Conservation (phyloP, 1,140 invertebrate genomes). For the Drosophila equinoxialis region DNA sequence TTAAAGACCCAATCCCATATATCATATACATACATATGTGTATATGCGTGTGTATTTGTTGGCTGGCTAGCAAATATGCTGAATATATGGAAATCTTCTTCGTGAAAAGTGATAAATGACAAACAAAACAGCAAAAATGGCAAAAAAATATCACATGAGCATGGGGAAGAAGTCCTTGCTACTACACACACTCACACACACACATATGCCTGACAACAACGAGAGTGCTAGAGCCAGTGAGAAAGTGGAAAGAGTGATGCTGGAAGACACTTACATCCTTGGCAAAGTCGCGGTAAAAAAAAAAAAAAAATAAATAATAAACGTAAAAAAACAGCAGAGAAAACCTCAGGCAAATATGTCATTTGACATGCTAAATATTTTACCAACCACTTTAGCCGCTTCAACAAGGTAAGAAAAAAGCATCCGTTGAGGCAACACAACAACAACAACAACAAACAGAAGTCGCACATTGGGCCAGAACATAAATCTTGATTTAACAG, state of each 20-base stretch:
- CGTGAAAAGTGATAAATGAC: conserved; percentile 70
- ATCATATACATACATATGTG: conserved; percentile 44
- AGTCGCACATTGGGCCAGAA: conserved; percentile 18
- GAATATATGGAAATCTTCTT: conserved; percentile 73
- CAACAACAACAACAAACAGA: conserved; percentile 17
- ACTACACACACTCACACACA: conserved; percentile 12
- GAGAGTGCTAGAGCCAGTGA: not conserved
- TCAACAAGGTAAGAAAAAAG: conserved; percentile 37
- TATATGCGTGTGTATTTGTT: too few relatives aligned
- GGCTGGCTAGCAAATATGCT: conserved; percentile 65
- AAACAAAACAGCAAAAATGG: conserved; percentile 72
- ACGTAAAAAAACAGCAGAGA: conserved; percentile 8
- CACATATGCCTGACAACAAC: conserved; percentile 42
- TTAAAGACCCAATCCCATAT: conserved; percentile 63
- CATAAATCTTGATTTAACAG: conserved; percentile 13
- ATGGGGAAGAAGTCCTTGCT: conserved; percentile 29
- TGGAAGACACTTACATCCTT: conserved; percentile 52
- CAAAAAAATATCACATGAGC: conserved; percentile 12
- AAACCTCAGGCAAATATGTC: conserved; percentile 68
- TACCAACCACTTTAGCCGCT: conserved; percentile 40
- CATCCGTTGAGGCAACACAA: not conserved
- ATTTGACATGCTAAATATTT: conserved; percentile 82
- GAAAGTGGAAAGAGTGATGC: conserved; percentile 8
- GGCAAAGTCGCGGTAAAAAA: conserved; percentile 40
- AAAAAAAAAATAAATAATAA: conserved; percentile 10